These are phyloP conservation scores for Cataglyphis hispanica DNA, from an alignment of 1,140 invertebrate species.

Conservation along the genomic window DNA sequence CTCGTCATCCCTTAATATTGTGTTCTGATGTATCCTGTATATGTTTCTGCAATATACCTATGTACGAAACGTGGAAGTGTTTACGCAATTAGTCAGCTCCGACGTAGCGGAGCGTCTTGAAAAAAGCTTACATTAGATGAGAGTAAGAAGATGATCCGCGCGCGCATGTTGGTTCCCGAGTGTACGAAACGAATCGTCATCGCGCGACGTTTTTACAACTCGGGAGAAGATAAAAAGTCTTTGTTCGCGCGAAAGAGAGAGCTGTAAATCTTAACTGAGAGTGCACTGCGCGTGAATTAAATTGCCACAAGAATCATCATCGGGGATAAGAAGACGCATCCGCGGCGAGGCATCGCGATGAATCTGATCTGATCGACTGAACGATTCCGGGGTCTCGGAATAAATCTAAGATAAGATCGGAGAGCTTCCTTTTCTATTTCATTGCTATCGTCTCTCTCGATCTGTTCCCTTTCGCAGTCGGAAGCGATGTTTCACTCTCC, in stretches of 20 bases:
- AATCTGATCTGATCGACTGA: constrained; percentile 51
- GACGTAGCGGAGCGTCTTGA: background rate
- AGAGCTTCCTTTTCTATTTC: constrained; percentile 65
- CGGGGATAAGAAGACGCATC: too few relatives aligned
- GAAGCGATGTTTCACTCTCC: constrained; percentile 70
- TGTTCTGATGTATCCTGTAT: constrained; percentile 6
- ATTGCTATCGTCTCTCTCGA: constrained; percentile 58
- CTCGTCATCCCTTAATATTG: background rate
- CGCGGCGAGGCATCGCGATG: constrained; percentile 10
- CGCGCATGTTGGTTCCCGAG: background rate
- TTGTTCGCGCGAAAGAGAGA: background rate
- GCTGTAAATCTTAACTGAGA: constrained; percentile 36
- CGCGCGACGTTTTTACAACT: constrained; percentile 27
- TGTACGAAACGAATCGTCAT: constrained; percentile 18
- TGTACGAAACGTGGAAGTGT: background rate
- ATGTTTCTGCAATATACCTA: background rate
- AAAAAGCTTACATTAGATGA: constrained; percentile 3
- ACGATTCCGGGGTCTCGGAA: constrained; percentile 64
- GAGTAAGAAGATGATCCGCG: constrained; percentile 24
- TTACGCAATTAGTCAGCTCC: constrained; percentile 26
- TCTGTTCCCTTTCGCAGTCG: constrained; percentile 72
- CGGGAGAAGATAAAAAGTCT: background rate
- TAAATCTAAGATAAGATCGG: constrained; percentile 72
- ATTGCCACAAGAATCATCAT: constrained; percentile 19
- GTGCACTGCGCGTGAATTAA: background rate